phyloP scores from a whole-genome alignment of 2,797 vertebrate genomes.

The Champsocephalus esox region DNA sequence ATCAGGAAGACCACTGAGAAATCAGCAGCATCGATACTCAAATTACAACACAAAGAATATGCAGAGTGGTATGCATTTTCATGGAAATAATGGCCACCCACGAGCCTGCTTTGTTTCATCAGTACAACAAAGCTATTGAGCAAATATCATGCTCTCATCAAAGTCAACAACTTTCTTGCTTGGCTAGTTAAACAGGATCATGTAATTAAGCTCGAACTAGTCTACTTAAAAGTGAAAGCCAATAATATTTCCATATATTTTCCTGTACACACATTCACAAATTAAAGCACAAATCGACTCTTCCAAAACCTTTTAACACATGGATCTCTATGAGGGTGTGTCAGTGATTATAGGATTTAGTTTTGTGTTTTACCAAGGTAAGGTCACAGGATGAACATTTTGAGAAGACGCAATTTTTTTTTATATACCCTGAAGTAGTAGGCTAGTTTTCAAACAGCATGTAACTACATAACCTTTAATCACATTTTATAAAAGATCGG shows the following conservation, averaged over 20 bases:
- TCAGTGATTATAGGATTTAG: conserved; percentile 4
- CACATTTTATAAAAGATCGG: too few species aligned
- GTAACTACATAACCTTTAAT: neutral
- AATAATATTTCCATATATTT: neutral
- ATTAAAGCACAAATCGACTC: neutral
- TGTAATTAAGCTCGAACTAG: conserved; percentile 1
- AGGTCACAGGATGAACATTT: neutral
- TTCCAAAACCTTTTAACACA: neutral
- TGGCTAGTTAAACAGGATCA: conserved; percentile 52
- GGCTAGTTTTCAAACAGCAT: neutral
- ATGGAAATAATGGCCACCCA: conserved; percentile 6
- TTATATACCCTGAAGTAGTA: neutral
- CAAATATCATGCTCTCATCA: conserved; percentile 30
- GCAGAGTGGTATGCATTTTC: neutral
- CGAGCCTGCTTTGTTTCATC: conserved; percentile 23
- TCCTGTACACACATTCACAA: neutral
- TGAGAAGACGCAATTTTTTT: neutral
- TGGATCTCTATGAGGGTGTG: neutral
- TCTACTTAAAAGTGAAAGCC: conserved; percentile 17
- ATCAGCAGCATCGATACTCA: neutral
- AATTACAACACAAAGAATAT: conserved; percentile 18
- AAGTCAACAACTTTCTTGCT: neutral
- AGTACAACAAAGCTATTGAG: conserved; percentile 27
- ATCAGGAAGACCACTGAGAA: conserved; percentile 9
- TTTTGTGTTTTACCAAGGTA: neutral